phyloP scores from a whole-genome alignment of 2,888 invertebrate species.

The Spodoptera exigua region DNA sequence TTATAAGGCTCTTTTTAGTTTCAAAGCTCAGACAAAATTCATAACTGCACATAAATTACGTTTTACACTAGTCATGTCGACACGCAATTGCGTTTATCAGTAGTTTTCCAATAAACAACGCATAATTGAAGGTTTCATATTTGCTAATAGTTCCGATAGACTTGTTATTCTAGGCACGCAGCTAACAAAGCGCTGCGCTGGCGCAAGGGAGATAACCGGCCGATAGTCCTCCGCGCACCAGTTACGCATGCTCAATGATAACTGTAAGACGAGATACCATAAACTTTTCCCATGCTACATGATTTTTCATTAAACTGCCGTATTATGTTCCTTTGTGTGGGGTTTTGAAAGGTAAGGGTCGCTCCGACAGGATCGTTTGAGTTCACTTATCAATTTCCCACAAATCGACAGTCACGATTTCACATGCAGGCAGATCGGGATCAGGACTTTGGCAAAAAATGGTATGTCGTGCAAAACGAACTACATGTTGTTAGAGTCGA shows the following conservation, averaged over 20 bases:
- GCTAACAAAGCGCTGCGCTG: slow-evolving; percentile 82
- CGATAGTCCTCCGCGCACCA: slow-evolving; percentile 74
- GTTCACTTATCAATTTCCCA: slow-evolving; percentile 75
- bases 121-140: slow-evolving; percentile 80
- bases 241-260: slow-evolving; percentile 81
- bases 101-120: slow-evolving; percentile 69
- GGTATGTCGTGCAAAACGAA: slow-evolving; percentile 42
- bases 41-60: slow-evolving; percentile 64
- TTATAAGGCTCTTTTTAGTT: slow-evolving; percentile 61
- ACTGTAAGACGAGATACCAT: slow-evolving; percentile 76
- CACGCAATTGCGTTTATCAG: slow-evolving; percentile 53
- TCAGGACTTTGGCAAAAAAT: slow-evolving; percentile 62
- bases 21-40: slow-evolving; percentile 53
- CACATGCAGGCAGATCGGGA: slow-evolving; percentile 69
- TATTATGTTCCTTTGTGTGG: slow-evolving; percentile 64
- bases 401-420: slow-evolving; percentile 79
- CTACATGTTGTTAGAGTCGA: slow-evolving; percentile 19
- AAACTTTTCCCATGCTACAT: slow-evolving; percentile 76
- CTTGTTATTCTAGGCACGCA: slow-evolving; percentile 84
- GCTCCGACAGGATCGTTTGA: slow-evolving; percentile 66
- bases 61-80: slow-evolving; percentile 48
- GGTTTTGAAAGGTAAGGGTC: slow-evolving; percentile 51
- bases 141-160: slow-evolving; percentile 81
- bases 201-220: slow-evolving; percentile 73
- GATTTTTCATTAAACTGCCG: slow-evolving; percentile 74